These are phyloP conservation scores for Arizona elegans DNA, from an alignment of 2,113 vertebrate species.

Conservation along the genomic window DNA sequence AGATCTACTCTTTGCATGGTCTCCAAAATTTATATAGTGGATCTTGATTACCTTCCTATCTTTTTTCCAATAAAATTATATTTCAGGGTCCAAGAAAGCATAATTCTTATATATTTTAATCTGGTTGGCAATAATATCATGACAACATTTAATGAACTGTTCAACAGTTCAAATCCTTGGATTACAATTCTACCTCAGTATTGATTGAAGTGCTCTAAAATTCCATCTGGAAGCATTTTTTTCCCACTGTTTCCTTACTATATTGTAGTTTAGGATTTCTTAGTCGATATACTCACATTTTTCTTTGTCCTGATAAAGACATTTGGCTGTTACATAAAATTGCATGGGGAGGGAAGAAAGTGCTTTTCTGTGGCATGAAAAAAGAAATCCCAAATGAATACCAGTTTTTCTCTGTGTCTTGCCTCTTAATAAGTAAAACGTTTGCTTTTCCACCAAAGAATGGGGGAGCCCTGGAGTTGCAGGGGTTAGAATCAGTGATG, in stretches of 20 bases:
- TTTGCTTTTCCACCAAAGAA: not conserved
- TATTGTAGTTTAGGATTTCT: not conserved
- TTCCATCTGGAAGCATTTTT: not conserved
- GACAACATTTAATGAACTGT: not conserved
- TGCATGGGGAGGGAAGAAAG: not conserved
- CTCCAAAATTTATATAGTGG: not conserved
- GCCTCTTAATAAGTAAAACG: not conserved
- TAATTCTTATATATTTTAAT: not conserved
- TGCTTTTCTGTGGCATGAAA: not conserved
- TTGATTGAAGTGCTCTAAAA: not conserved
- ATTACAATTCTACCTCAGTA: not conserved
- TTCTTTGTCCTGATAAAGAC: not conserved
- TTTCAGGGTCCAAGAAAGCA: not conserved
- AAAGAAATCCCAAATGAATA: not conserved
- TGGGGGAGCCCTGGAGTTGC: not conserved
- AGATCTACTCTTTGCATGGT: not conserved
- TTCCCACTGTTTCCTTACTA: not conserved
- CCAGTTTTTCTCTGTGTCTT: not conserved
- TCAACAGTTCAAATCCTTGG: not conserved
- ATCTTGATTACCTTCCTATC: not conserved
- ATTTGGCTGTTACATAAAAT: not conserved
- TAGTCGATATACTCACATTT: not conserved
- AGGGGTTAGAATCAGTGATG: not conserved
- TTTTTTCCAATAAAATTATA: not conserved
- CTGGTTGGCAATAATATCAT: not conserved